These are phyloP conservation scores for Lamprotornis superbus DNA, from an alignment of 2,113 vertebrate species.

Conservation along the genomic window DNA sequence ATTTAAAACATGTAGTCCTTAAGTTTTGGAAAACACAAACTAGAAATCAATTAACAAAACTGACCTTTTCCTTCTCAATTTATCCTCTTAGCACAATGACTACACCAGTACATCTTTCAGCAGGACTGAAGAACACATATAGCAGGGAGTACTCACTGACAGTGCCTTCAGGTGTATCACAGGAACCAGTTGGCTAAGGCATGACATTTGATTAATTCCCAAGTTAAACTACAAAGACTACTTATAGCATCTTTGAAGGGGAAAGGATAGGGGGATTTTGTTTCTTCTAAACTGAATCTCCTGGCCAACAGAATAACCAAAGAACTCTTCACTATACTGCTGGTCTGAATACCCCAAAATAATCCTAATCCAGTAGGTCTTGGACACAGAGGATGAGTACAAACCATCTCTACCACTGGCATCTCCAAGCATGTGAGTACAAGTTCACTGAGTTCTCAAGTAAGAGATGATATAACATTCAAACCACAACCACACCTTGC, in stretches of 20 bases:
- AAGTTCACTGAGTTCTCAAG: neutral
- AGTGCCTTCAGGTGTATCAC: neutral
- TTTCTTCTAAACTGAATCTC: neutral
- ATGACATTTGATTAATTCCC: neutral
- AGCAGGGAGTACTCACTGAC: neutral
- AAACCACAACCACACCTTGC: conserved; percentile 30
- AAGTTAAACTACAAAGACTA: neutral
- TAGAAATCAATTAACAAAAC: neutral
- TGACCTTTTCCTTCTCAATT: neutral
- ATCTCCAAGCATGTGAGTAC: neutral
- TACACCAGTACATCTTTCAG: neutral
- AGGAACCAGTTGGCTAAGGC: neutral
- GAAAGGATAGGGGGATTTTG: rapidly evolving
- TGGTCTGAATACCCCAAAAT: neutral
- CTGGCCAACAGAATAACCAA: neutral
- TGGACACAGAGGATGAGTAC: neutral
- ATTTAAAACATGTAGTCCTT: neutral
- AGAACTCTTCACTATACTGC: neutral
- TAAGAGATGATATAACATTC: neutral
- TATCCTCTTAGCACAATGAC: neutral
- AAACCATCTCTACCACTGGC: neutral
- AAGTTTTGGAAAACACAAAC: neutral
- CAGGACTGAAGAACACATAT: neutral
- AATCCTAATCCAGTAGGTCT: neutral
- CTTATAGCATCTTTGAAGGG: neutral